These are phyloP conservation scores for Hephaestus fuliginosus DNA, from an alignment of 2,797 vertebrate species.

Conservation along the genomic window DNA sequence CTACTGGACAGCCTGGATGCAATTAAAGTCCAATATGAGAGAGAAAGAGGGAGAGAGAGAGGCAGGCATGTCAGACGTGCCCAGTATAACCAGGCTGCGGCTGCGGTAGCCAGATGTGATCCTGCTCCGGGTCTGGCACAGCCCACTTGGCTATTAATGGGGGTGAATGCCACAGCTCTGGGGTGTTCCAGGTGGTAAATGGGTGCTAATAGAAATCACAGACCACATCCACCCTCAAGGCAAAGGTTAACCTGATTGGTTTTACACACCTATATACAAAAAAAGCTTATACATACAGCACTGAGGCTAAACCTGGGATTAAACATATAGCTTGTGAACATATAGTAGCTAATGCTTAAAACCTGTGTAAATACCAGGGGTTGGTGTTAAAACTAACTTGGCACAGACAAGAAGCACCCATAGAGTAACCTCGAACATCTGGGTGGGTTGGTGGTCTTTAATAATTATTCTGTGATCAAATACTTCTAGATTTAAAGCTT, in stretches of 20 bases:
- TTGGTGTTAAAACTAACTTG: neutral
- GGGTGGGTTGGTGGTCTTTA: neutral
- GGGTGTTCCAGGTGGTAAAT: conserved; percentile 73
- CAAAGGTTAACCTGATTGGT: conserved; percentile 47
- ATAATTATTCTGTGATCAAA: neutral
- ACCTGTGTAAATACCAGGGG: conserved; percentile 6
- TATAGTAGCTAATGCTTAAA: conserved; percentile 6
- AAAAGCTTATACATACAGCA: conserved; percentile 8
- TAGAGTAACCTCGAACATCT: neutral
- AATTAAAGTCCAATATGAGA: conserved; percentile 75
- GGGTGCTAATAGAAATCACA: conserved; percentile 59
- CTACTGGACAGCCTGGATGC: conserved; percentile 70
- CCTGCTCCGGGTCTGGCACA: conserved; percentile 51
- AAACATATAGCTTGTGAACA: conserved; percentile 21
- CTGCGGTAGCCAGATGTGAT: conserved; percentile 69
- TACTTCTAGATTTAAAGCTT: neutral
- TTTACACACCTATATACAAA: conserved; percentile 39
- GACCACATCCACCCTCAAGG: conserved; percentile 42
- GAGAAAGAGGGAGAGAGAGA: conserved; percentile 15
- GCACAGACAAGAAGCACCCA: neutral
- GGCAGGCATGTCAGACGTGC: conserved; percentile 40
- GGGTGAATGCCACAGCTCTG: conserved; percentile 57
- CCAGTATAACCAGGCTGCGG: conserved; percentile 66
- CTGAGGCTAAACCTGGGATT: conserved; percentile 4
- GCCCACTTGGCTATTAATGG: conserved; percentile 55